Evolutionary conservation across 2,113 vertebrate species (phyloP), one percentile per base, ranked within the genome.

Genomic region (Anser cygnoides): DNA sequence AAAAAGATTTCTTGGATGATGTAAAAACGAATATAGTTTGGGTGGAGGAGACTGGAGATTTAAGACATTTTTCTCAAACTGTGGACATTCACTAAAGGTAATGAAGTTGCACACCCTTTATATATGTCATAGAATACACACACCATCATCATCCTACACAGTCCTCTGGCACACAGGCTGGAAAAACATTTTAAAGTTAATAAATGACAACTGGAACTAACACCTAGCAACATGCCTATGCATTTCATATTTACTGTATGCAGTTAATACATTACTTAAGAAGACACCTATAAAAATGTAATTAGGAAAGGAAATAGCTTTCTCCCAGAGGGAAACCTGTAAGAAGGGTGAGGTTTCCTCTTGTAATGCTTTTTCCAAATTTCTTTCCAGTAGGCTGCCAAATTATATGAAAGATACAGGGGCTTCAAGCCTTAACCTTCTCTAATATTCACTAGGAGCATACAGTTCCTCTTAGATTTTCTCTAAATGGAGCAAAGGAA

Each of bases 121-220:
- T 41, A 28, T 84, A 74, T 81, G 50, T 91, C 86, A 78, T 75
- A 79, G 61, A 86, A 54, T 75, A 41, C 3, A 29, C 41, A 81
- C 10, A 84, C 21, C 31, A 28, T 49, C 62, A 43, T 82, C 54
- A 70, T 87, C 58, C 81, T 84, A 43, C 31, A 41, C 22, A 84
- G 66, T 66, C n/a, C 22, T 92, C 84, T 94, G 93, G 92, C 86
- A 84, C 37, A 54, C 13, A 89, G 62, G 37, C 77, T 89, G 92
- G 93, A 89, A 96, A 95, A 96, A 79, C 18, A 21, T 89, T 82
- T 95, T 65, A 46, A 92, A 87, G 33, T 84, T 72, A 91, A 78
- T 50, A 87, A 70, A 95, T 73, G 35, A 66, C 73, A 89, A 87
- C 17, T 11, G 44, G 54, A 96, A 90, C 77, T 87, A 87, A 77